phyloP scores from a whole-genome alignment of 1,140 invertebrate species.

The Yoshiicerus persimilis region DNA sequence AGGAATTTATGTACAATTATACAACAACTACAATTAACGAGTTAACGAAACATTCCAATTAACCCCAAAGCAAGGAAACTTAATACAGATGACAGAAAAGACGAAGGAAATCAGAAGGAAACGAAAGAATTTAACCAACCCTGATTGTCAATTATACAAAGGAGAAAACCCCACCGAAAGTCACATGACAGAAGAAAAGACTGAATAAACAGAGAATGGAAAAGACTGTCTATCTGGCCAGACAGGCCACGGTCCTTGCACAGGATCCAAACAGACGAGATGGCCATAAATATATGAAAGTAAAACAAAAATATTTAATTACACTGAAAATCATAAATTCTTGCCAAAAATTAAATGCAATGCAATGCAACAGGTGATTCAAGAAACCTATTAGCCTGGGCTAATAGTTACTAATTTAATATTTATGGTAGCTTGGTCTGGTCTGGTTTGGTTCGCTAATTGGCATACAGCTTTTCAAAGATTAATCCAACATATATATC shows the following conservation, averaged over 20 bases:
- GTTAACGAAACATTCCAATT: neutral
- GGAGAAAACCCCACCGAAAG: neutral
- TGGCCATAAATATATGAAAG: neutral
- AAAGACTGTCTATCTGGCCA: neutral
- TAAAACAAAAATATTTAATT: neutral
- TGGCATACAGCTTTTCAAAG: neutral
- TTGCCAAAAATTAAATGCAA: neutral
- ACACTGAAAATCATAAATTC: neutral
- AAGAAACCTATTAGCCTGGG: neutral
- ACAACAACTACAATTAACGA: neutral
- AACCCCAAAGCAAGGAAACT: neutral
- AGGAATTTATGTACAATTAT: neutral
- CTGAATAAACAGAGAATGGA: neutral
- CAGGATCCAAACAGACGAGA: constrained; percentile 8
- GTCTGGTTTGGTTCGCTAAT: neutral
- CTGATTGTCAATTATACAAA: neutral
- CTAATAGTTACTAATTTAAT: neutral
- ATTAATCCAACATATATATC: neutral
- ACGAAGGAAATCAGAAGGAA: neutral
- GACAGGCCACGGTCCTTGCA: neutral
- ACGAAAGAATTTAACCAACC: neutral
- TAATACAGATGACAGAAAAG: neutral
- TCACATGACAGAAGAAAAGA: neutral
- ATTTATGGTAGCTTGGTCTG: neutral
- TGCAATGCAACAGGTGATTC: neutral